phyloP scores from a whole-genome alignment of 37 sponge, comb jelly and placozoan species.

The Aplysina aerophoba region DNA sequence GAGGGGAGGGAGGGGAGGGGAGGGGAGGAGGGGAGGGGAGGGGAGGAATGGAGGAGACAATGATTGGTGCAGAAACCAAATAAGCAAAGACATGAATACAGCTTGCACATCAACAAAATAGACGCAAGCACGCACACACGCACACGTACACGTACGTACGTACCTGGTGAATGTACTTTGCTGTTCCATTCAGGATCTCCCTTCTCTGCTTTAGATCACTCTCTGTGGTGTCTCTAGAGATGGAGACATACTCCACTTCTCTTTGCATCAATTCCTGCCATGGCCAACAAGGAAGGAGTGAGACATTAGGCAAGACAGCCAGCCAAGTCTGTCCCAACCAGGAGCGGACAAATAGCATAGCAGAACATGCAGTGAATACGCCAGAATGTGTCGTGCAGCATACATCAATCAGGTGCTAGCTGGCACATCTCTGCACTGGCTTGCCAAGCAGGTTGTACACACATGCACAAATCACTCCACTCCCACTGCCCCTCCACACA shows the following conservation, averaged over 20 bases:
- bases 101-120: background rate
- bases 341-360: too few relatives aligned
- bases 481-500: too few relatives aligned
- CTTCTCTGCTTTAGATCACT: constrained; percentile 92
- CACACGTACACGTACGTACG: too few relatives aligned
- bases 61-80: too few relatives aligned
- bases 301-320: background rate
- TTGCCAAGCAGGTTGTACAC: too few relatives aligned
- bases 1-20: background rate
- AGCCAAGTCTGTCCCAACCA: too few relatives aligned
- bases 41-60: background rate
- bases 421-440: background rate
- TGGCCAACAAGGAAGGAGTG: background rate
- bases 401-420: too few relatives aligned
- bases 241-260: constrained; percentile 85
- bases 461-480: too few relatives aligned
- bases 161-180: constrained; percentile 78
- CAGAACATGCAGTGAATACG: too few relatives aligned
- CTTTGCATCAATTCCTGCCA: constrained; percentile 65
- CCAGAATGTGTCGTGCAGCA: too few relatives aligned
- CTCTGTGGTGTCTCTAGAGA: constrained; percentile 92
- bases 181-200: constrained; percentile 78
- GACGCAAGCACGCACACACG: background rate
- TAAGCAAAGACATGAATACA: background rate
- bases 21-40: background rate